A percentile compares a stretch with the other conserved stretches of the same genome.
Conservation (phyloP, 2,797 vertebrate genomes). For the Crocidura indochinensis region DNA sequence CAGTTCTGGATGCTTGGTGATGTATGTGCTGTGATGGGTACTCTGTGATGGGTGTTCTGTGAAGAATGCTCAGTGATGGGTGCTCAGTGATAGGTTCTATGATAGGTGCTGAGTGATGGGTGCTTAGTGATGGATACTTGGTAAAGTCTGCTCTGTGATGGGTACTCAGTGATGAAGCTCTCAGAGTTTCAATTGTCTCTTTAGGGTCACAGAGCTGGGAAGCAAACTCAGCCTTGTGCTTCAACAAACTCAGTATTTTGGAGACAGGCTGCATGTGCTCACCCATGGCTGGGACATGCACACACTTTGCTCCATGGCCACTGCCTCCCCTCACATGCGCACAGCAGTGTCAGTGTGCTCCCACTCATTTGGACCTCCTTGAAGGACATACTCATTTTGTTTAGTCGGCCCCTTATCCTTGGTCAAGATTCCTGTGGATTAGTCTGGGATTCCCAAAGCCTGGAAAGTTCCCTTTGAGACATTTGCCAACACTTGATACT, state of each 20-base stretch:
- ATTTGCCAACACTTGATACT: background rate
- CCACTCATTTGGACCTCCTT: rapidly evolving
- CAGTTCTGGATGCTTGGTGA: too few species aligned
- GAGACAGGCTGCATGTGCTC: background rate
- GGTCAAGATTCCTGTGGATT: background rate
- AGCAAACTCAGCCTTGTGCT: background rate
- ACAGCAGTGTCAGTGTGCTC: too few species aligned
- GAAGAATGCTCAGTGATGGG: too few species aligned
- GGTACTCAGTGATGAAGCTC: too few species aligned
- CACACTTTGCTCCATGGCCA: background rate
- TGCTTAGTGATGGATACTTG: too few species aligned
- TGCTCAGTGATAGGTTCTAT: too few species aligned
- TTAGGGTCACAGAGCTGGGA: background rate
- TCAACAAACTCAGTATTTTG: background rate
- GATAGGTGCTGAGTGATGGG: too few species aligned
- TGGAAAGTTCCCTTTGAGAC: background rate
- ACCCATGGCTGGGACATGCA: rapidly evolving
- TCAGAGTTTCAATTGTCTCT: background rate
- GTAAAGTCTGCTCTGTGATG: too few species aligned
- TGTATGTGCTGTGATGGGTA: too few species aligned
- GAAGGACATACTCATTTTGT: background rate
- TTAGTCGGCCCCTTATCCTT: background rate
- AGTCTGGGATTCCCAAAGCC: background rate
- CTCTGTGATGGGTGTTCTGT: too few species aligned
- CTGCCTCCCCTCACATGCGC: background rate